Conservation (phyloP, 2,888 invertebrate genomes). For the Eristalis tenax region DNA sequence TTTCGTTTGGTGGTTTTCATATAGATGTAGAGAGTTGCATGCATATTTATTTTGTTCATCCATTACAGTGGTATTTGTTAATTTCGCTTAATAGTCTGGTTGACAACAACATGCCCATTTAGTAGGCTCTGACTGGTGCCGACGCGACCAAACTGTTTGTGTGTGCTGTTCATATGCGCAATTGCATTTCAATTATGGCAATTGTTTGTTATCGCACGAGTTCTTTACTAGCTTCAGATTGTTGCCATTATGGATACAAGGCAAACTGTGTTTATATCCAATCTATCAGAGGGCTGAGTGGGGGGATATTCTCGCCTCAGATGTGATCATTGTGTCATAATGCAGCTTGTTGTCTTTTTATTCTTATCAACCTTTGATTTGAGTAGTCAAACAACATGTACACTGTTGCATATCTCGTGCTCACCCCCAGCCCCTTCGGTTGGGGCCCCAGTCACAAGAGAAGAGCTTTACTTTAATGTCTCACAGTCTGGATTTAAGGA, state of each 20-base stretch:
- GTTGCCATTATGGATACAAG: slow-evolving; percentile 14
- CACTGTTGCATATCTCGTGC: too few relatives aligned
- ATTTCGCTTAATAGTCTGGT: slow-evolving; percentile 69
- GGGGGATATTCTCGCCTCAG: too few relatives aligned
- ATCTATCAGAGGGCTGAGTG: too few relatives aligned
- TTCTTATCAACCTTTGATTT: too few relatives aligned
- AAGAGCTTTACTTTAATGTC: neutral
- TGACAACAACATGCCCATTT: slow-evolving; percentile 66
- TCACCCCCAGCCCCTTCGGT: too few relatives aligned
- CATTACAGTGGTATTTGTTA: slow-evolving; percentile 70
- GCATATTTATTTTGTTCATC: slow-evolving; percentile 58
- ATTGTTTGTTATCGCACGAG: slow-evolving; percentile 61
- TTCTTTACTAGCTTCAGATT: slow-evolving; percentile 6
- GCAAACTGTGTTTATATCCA: neutral
- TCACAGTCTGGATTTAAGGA: neutral
- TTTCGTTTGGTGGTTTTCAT: slow-evolving; percentile 66
- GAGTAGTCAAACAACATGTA: too few relatives aligned
- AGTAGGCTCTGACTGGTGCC: slow-evolving; percentile 39
- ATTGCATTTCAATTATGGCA: slow-evolving; percentile 72
- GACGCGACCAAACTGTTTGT: slow-evolving; percentile 1
- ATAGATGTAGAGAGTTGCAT: slow-evolving; percentile 13
- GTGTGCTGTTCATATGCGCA: slow-evolving; percentile 62
- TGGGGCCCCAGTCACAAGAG: neutral
- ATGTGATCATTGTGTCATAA: too few relatives aligned
- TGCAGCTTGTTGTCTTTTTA: too few relatives aligned